phyloP scores from a whole-genome alignment of 2,113 vertebrate species.

The Callionymus lyra region DNA sequence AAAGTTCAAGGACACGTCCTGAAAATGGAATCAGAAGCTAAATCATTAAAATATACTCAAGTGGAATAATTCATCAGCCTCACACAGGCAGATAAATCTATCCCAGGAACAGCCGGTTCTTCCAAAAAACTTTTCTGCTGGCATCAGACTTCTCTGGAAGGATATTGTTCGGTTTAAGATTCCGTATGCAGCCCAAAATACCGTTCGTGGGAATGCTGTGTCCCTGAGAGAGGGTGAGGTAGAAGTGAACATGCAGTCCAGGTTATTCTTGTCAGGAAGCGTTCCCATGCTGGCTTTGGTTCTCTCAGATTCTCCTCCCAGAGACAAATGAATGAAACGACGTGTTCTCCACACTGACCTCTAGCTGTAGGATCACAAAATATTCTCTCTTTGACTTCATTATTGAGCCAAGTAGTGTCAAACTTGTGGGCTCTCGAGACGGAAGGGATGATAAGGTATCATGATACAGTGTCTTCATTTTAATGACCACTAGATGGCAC shows the following conservation, averaged over 20 bases:
- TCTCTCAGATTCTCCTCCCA: conserved; percentile 60
- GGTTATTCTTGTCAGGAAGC: neutral
- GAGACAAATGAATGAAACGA: conserved; percentile 42
- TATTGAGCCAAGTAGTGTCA: no score
- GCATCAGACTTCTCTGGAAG: conserved; percentile 44
- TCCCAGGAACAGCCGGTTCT: conserved; percentile 58
- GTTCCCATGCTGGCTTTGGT: conserved; percentile 20
- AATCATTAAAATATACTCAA: no score
- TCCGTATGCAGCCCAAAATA: conserved; percentile 73
- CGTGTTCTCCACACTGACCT: no score
- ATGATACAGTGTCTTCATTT: no score
- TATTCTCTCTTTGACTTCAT: no score
- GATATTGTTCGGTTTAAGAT: conserved; percentile 70
- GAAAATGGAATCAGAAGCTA: no score
- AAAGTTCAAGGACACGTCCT: no score
- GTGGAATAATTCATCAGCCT: conserved; percentile 49
- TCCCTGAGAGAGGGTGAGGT: conserved; percentile 28
- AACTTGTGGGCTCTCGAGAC: no score
- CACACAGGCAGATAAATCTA: conserved; percentile 71
- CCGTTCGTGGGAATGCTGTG: conserved; percentile 64
- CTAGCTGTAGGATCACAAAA: no score
- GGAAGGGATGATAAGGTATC: no score
- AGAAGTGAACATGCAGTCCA: neutral
- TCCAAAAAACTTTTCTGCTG: conserved; percentile 50
- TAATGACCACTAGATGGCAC: no score